phyloP scores from a whole-genome alignment of 2,888 invertebrate genomes.

The Sericinus montela region DNA sequence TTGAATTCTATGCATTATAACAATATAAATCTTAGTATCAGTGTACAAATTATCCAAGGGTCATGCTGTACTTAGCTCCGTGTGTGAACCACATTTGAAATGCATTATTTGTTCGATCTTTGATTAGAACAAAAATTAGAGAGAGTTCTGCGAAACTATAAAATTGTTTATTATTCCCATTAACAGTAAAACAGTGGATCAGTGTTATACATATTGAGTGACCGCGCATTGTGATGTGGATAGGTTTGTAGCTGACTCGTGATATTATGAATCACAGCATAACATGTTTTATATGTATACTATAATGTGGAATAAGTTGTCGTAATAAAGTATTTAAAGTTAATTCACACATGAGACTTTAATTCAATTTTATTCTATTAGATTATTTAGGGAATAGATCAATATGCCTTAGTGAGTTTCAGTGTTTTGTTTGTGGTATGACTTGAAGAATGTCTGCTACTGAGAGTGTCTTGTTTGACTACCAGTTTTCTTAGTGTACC shows the following conservation, averaged over 20 bases:
- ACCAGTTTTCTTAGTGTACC: no score
- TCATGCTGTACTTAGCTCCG: conserved; percentile 34
- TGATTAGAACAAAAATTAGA: conserved; percentile 73
- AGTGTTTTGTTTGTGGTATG: background rate
- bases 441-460: conserved; percentile 13
- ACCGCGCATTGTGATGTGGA: conserved; percentile 76
- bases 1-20: conserved; percentile 6
- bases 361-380: conserved; percentile 45
- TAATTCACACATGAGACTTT: conserved; percentile 71
- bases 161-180: conserved; percentile 50
- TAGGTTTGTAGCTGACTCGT: conserved; percentile 73
- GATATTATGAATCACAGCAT: conserved; percentile 75
- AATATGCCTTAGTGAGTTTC: conserved; percentile 1
- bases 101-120: conserved; percentile 65
- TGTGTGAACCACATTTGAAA: conserved; percentile 40
- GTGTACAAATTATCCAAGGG: conserved; percentile 36
- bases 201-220: conserved; percentile 59
- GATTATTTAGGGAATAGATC: conserved; percentile 31
- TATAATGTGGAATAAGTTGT: conserved; percentile 77
- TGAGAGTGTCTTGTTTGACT: no score
- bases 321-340: conserved; percentile 80
- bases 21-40: conserved; percentile 13
- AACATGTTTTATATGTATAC: conserved; percentile 78
- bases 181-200: conserved; percentile 51
- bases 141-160: conserved; percentile 72